phyloP scores from a whole-genome alignment of 2,888 invertebrate genomes.

The Nesidiocoris tenuis region DNA sequence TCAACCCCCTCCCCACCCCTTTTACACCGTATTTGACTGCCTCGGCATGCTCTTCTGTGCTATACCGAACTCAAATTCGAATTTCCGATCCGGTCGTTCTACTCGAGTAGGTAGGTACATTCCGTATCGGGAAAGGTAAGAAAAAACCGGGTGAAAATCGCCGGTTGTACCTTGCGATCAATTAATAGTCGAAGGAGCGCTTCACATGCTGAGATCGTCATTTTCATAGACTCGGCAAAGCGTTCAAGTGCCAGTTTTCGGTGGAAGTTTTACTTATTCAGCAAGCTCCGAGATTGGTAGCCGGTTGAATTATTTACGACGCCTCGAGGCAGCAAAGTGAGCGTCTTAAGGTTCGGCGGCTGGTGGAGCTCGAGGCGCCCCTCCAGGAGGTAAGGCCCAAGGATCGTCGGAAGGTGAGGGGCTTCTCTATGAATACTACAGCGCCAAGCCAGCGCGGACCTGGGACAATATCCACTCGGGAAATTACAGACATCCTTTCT shows the following conservation, averaged over 20 bases:
- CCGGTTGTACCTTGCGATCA: too few species aligned
- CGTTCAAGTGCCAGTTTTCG: conserved; percentile 37
- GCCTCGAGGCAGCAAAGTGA: conserved; percentile 8
- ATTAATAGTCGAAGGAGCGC: too few species aligned
- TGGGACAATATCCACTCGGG: conserved; percentile 44
- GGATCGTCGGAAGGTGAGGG: not conserved
- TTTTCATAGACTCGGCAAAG: conserved; percentile 9
- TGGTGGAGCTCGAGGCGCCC: not conserved
- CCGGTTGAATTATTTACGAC: conserved; percentile 37
- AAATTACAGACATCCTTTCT: conserved; percentile 44
- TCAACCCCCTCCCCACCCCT: too few species aligned
- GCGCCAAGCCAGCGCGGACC: conserved; percentile 9
- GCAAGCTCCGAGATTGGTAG: conserved; percentile 34
- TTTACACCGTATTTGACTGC: too few species aligned
- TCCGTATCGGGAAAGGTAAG: too few species aligned
- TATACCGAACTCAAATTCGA: too few species aligned
- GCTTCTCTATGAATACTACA: conserved; percentile 41
- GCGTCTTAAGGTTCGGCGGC: conserved; percentile 28
- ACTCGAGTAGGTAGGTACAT: too few species aligned
- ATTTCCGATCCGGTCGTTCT: too few species aligned
- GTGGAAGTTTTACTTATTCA: conserved; percentile 37
- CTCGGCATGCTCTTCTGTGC: too few species aligned
- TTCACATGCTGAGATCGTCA: too few species aligned
- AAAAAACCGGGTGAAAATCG: too few species aligned
- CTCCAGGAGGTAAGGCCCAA: not conserved